Percentiles rank a stretch among this genome's conserved stretches.
Evolutionary conservation across 2,888 invertebrate genomes (phyloP).

Genomic region (Torymus aiolomorphi): DNA sequence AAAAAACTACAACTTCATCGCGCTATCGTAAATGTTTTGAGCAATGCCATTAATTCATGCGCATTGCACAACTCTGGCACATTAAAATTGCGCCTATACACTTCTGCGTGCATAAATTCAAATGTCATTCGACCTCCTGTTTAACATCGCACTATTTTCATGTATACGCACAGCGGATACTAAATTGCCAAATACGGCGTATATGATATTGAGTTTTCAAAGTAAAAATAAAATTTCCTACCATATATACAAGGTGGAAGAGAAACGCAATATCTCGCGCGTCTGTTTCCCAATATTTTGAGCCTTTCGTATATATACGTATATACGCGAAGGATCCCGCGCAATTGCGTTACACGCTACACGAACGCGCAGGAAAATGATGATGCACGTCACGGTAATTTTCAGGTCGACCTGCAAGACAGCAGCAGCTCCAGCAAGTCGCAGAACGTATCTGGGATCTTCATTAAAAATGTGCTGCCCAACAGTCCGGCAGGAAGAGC

Average conservation of each 20-base stretch:
- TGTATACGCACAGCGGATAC: too few species aligned
- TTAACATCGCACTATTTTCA: too few species aligned
- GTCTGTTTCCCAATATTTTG: not conserved
- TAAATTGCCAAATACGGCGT: too few species aligned
- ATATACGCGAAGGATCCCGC: not conserved
- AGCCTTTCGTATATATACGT: not conserved
- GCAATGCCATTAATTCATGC: too few species aligned
- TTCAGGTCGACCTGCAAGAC: constrained; percentile 85
- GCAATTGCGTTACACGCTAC: too few species aligned
- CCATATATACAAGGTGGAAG: not conserved
- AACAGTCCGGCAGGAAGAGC: constrained; percentile 95
- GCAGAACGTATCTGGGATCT: constrained; percentile 92
- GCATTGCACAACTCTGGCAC: too few species aligned
- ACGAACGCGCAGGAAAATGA: constrained; percentile 20
- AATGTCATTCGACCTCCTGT: too few species aligned
- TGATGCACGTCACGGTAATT: constrained; percentile 50
- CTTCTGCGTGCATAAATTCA: too few species aligned
- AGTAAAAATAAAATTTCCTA: not conserved
- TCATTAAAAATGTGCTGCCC: constrained; percentile 96
- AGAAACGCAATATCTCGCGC: not conserved
- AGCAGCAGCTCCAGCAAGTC: constrained; percentile 83
- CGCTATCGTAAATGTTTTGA: too few species aligned
- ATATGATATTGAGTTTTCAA: too few species aligned
- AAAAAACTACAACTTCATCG: too few species aligned
- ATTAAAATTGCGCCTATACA: too few species aligned